Conservation (phyloP, 2,888 invertebrate genomes). For the Pammene aurita region DNA sequence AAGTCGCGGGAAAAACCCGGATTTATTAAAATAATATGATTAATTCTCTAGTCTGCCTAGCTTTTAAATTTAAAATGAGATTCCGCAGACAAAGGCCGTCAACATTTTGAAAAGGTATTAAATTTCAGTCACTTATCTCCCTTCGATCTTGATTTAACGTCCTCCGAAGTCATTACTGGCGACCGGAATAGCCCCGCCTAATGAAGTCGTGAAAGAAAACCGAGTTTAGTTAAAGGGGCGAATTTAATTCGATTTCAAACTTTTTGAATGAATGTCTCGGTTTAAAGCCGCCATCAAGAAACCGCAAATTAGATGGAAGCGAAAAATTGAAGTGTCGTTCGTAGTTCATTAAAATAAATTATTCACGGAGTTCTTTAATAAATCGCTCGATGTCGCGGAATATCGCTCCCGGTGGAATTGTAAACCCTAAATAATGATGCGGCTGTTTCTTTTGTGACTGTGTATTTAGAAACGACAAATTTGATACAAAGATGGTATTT, state of each 20-base stretch:
- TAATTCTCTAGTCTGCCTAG: no score
- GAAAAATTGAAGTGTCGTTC: conserved; percentile 73
- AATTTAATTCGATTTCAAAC: conserved; percentile 82
- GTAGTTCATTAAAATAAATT: conserved; percentile 79
- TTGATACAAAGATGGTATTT: not conserved
- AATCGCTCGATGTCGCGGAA: conserved; percentile 65
- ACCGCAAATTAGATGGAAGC: conserved; percentile 70
- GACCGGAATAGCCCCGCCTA: conserved; percentile 77
- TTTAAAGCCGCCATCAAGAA: conserved; percentile 65
- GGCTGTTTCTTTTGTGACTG: conserved; percentile 48
- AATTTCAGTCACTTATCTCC: conserved; percentile 75
- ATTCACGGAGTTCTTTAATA: conserved; percentile 70
- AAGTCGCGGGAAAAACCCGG: no score
- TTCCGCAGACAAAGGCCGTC: not conserved
- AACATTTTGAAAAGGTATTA: conserved; percentile 64
- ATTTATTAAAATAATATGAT: no score
- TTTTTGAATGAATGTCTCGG: conserved; percentile 78
- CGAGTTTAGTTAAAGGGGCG: conserved; percentile 82
- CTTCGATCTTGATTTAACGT: conserved; percentile 81
- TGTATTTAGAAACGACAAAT: not conserved
- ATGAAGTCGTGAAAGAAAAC: conserved; percentile 82
- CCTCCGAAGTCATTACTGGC: conserved; percentile 80
- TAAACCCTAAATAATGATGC: conserved; percentile 58
- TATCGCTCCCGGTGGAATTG: conserved; percentile 66
- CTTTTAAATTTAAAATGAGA: no score